Conservation (phyloP, 2,888 invertebrate genomes). For the Acrobasis consociella region DNA sequence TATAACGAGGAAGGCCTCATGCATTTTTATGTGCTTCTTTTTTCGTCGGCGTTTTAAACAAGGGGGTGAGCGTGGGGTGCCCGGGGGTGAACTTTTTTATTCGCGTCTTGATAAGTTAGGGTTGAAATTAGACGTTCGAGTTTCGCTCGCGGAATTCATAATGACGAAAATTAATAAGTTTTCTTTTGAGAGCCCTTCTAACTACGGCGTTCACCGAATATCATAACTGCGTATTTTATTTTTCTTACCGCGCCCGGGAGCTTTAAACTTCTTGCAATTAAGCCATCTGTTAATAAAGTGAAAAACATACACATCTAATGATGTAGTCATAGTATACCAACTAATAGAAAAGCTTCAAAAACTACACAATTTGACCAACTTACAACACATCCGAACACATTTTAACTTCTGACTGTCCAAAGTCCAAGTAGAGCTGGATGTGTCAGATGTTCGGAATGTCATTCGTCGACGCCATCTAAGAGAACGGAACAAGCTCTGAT, state of each 20-base stretch:
- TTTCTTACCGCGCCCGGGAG: neutral
- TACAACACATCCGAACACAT: too few species aligned
- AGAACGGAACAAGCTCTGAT: too few species aligned
- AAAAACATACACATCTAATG: too few species aligned
- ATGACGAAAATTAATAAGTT: conserved; percentile 83
- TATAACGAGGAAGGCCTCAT: conserved; percentile 84
- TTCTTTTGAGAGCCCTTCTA: conserved; percentile 76
- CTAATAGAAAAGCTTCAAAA: too few species aligned
- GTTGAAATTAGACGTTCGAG: conserved; percentile 84
- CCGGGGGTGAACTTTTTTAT: conserved; percentile 81
- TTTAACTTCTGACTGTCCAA: too few species aligned
- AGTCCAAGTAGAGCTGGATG: too few species aligned
- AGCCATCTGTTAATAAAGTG: too few species aligned
- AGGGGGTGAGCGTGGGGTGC: conserved; percentile 80
- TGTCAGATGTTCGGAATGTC: too few species aligned
- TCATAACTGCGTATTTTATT: conserved; percentile 31
- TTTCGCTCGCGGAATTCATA: conserved; percentile 83
- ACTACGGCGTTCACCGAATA: conserved; percentile 57
- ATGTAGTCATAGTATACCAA: too few species aligned
- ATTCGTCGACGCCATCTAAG: too few species aligned
- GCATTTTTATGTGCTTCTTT: conserved; percentile 85
- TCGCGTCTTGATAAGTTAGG: conserved; percentile 84
- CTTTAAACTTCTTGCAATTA: neutral
- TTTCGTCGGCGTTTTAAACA: conserved; percentile 84
- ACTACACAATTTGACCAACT: too few species aligned